Percentiles rank a stretch among this genome's conserved stretches.
phyloP scores from a whole-genome alignment of 2,797 vertebrate genomes.

The Amblyraja radiata region DNA sequence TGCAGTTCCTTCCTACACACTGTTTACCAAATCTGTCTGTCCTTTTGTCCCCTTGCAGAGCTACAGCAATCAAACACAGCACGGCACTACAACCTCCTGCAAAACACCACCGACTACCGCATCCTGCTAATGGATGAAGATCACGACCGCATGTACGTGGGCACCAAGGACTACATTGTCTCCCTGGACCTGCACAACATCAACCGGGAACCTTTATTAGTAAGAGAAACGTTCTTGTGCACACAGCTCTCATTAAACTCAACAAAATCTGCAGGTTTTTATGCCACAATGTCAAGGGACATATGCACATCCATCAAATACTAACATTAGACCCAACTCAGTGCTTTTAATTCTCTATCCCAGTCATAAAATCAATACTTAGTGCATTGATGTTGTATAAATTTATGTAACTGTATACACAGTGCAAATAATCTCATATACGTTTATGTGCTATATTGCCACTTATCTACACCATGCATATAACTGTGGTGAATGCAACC shows the following conservation, averaged over 20 bases:
- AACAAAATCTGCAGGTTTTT: neutral
- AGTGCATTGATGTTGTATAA: too few species aligned
- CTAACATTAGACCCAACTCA: too few species aligned
- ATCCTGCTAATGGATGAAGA: slow-evolving; percentile 96
- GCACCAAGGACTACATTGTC: slow-evolving; percentile 95
- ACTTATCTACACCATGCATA: too few species aligned
- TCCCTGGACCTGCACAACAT: slow-evolving; percentile 96
- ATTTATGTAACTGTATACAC: too few species aligned
- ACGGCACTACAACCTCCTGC: slow-evolving; percentile 93
- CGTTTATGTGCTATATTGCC: too few species aligned
- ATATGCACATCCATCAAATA: too few species aligned
- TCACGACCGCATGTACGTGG: slow-evolving; percentile 98
- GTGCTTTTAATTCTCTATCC: too few species aligned
- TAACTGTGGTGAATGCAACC: too few species aligned
- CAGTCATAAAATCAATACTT: too few species aligned
- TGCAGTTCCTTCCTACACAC: too few species aligned
- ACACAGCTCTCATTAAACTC: neutral
- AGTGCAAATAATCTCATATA: too few species aligned
- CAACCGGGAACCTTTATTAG: slow-evolving; percentile 96
- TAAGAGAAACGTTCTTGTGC: slow-evolving; percentile 57
- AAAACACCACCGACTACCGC: slow-evolving; percentile 93
- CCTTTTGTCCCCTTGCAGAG: slow-evolving; percentile 59
- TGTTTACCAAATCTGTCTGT: neutral
- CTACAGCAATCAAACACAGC: slow-evolving; percentile 86
- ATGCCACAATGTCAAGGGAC: too few species aligned